Evolutionary conservation across 2,113 vertebrate genomes (phyloP).

Genomic region (Turnix velox): DNA sequence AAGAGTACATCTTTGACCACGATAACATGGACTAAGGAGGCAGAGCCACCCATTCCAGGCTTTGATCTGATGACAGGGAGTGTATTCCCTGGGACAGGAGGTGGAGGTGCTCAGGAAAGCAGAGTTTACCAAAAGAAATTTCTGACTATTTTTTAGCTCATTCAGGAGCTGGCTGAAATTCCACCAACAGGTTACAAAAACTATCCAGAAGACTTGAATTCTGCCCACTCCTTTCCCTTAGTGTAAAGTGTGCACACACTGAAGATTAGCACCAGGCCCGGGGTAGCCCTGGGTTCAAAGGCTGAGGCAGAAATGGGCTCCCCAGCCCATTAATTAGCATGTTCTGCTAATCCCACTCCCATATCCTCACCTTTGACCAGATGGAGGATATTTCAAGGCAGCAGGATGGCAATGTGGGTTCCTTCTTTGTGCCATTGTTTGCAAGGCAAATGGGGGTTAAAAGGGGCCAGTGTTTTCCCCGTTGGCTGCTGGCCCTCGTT

Average conservation of each 20-base stretch:
- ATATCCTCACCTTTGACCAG: not conserved
- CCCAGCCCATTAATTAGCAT: not conserved
- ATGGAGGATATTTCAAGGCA: not conserved
- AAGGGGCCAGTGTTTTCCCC: not conserved
- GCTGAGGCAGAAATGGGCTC: not conserved
- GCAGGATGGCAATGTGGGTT: accelerated
- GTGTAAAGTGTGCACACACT: not conserved
- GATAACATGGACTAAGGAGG: not conserved
- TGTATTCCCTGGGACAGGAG: not conserved
- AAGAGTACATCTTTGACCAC: not conserved
- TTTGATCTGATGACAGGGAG: not conserved
- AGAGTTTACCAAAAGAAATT: not conserved
- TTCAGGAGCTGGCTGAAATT: not conserved
- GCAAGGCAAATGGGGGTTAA: not conserved
- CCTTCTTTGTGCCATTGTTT: not conserved
- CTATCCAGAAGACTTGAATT: not conserved
- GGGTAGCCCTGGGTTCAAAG: not conserved
- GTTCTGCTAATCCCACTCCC: not conserved
- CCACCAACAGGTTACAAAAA: not conserved
- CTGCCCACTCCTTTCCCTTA: not conserved
- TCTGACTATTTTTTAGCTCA: not conserved
- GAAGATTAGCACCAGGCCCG: not conserved
- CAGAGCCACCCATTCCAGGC: not conserved
- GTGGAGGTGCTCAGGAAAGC: accelerated
- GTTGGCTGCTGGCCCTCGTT: not conserved